phyloP scores from a whole-genome alignment of 2,113 vertebrate genomes.

The Sinosuthora webbiana region DNA sequence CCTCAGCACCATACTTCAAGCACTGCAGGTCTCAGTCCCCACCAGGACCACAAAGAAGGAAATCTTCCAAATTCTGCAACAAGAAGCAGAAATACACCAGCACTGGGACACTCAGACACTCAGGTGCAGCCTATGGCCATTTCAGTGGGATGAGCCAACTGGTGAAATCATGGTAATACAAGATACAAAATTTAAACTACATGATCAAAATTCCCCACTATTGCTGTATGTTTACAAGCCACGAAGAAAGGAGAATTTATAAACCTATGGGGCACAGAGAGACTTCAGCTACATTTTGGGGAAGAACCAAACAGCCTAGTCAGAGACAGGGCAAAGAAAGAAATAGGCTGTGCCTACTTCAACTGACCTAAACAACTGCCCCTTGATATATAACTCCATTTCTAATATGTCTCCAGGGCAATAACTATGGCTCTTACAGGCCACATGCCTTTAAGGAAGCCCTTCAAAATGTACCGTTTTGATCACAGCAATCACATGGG shows the following conservation, averaged over 20 bases:
- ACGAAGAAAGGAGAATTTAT: rapidly evolving
- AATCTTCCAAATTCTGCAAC: not conserved
- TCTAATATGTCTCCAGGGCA: not conserved
- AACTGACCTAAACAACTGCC: not conserved
- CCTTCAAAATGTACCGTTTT: not conserved
- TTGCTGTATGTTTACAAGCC: not conserved
- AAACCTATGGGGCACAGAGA: not conserved
- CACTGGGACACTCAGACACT: not conserved
- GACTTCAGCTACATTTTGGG: not conserved
- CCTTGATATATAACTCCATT: not conserved
- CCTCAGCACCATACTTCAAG: not conserved
- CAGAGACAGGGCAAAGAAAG: not conserved
- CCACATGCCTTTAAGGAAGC: not conserved
- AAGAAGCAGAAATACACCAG: not conserved
- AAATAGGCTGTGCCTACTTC: not conserved
- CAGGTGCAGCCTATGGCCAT: not conserved
- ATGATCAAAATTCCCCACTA: not conserved
- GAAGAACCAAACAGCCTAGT: not conserved
- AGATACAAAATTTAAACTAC: not conserved
- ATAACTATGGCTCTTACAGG: not conserved
- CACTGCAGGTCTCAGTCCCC: not conserved
- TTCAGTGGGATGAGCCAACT: not conserved
- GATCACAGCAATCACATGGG: rapidly evolving
- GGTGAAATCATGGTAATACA: not conserved
- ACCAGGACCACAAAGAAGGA: not conserved